A percentile compares a stretch with the other conserved stretches of the same genome.
These are phyloP conservation scores for Podarcis cretensis DNA, from an alignment of 2,113 vertebrate species.

Conservation along the genomic window DNA sequence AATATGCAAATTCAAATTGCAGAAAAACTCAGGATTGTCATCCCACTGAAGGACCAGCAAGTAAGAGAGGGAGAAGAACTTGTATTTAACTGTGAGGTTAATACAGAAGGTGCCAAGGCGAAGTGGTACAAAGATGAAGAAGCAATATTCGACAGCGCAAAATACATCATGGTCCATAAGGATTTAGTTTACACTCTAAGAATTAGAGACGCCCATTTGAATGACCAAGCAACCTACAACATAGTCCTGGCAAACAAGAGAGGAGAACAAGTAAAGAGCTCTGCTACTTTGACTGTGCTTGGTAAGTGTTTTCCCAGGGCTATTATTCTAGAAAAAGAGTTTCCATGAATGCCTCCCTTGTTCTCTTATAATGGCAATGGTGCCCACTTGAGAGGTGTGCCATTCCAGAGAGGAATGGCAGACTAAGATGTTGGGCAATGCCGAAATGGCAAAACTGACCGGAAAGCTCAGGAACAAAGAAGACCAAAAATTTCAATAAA, in stretches of 20 bases:
- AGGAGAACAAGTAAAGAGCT: slow-evolving; percentile 88
- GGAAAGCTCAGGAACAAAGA: too few relatives aligned
- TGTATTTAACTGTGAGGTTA: slow-evolving; percentile 95
- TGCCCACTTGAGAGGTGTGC: too few relatives aligned
- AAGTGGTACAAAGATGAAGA: slow-evolving; percentile 96
- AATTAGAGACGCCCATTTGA: slow-evolving; percentile 85
- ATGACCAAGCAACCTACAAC: slow-evolving; percentile 86
- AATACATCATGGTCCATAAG: slow-evolving; percentile 91
- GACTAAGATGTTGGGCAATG: too few relatives aligned
- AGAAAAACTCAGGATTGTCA: slow-evolving; percentile 96
- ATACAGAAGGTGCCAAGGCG: slow-evolving; percentile 93
- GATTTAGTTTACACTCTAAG: slow-evolving; percentile 92
- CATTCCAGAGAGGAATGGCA: too few relatives aligned
- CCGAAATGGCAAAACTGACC: too few relatives aligned
- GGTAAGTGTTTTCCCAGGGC: slow-evolving; percentile 74
- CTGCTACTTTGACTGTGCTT: slow-evolving; percentile 83
- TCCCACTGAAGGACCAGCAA: slow-evolving; percentile 88
- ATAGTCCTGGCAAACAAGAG: slow-evolving; percentile 88
- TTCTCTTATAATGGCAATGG: too few relatives aligned
- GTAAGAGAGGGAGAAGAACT: slow-evolving; percentile 91
- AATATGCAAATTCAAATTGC: slow-evolving; percentile 54
- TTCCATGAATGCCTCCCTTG: too few relatives aligned
- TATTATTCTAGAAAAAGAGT: too few relatives aligned
- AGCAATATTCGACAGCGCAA: slow-evolving; percentile 93
- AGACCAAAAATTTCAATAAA: too few relatives aligned